Conservation (phyloP, 2,797 vertebrate species). For the Pyrocephalus nanus region DNA sequence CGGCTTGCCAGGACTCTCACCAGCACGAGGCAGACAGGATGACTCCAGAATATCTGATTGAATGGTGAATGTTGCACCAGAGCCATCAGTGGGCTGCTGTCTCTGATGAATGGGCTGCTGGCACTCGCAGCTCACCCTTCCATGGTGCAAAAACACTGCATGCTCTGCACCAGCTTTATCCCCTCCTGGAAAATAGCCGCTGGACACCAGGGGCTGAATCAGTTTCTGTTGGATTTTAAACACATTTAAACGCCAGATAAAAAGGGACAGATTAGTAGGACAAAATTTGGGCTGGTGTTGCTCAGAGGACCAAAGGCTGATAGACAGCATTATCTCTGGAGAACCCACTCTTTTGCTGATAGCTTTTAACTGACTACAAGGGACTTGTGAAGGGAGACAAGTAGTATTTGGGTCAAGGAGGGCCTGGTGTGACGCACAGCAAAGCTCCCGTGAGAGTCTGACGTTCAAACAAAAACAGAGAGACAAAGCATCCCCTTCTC, state of each 20-base stretch:
- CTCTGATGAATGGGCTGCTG: not conserved
- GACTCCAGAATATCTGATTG: not conserved
- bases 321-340: not conserved
- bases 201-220: not conserved
- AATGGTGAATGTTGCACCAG: not conserved
- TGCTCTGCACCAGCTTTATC: not conserved
- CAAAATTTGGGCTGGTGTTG: not conserved
- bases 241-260: not conserved
- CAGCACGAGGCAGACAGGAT: not conserved
- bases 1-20: not conserved
- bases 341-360: not conserved
- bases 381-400: not conserved
- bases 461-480: constrained; percentile 7
- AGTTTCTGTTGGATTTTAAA: not conserved
- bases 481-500: not conserved
- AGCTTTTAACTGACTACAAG: not conserved
- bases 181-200: not conserved
- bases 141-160: fast-evolving
- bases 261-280: not conserved
- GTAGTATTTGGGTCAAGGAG: not conserved
- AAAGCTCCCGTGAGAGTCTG: not conserved
- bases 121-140: not conserved
- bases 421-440: not conserved
- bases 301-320: not conserved
- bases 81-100: not conserved